phyloP scores from a whole-genome alignment of 2,888 invertebrate species.

The Ptychoptera contaminata region DNA sequence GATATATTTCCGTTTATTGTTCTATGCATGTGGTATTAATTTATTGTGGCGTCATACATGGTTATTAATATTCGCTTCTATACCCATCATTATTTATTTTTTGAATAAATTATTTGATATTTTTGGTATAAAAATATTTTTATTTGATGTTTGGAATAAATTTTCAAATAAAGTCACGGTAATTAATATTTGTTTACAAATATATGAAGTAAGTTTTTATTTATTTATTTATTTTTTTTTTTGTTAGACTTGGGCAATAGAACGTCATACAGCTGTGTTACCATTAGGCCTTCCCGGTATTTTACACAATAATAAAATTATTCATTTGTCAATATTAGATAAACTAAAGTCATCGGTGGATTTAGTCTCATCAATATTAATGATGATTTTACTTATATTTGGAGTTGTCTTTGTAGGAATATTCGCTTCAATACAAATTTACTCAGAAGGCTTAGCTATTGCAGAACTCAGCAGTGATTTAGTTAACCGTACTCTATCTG shows the following conservation, averaged over 20 bases:
- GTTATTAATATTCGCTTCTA: slow-evolving; percentile 57
- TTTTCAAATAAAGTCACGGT: background rate
- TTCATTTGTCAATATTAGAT: slow-evolving; percentile 44
- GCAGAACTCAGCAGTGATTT: slow-evolving; percentile 78
- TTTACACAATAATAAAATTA: slow-evolving; percentile 47
- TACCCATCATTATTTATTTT: slow-evolving; percentile 59
- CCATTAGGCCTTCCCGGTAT: slow-evolving; percentile 67
- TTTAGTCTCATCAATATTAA: slow-evolving; percentile 69
- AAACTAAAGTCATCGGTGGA: slow-evolving; percentile 63
- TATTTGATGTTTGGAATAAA: slow-evolving; percentile 15
- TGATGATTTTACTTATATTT: slow-evolving; percentile 71
- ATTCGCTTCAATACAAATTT: slow-evolving; percentile 60
- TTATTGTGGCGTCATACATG: slow-evolving; percentile 76
- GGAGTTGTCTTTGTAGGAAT: slow-evolving; percentile 63
- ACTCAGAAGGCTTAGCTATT: slow-evolving; percentile 85
- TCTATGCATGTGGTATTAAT: slow-evolving; percentile 71
- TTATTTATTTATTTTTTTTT: background rate
- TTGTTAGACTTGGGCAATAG: slow-evolving; percentile 34
- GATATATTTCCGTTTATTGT: slow-evolving; percentile 56
- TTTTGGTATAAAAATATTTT: slow-evolving; percentile 36
- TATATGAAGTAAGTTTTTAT: background rate
- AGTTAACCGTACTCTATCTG: slow-evolving; percentile 73
- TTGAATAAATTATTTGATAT: slow-evolving; percentile 36
- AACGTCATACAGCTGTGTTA: slow-evolving; percentile 44
- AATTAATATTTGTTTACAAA: background rate